Base-by-base conservation (phyloP, 2,888 invertebrate species). In the Lottia scabra region DNA sequence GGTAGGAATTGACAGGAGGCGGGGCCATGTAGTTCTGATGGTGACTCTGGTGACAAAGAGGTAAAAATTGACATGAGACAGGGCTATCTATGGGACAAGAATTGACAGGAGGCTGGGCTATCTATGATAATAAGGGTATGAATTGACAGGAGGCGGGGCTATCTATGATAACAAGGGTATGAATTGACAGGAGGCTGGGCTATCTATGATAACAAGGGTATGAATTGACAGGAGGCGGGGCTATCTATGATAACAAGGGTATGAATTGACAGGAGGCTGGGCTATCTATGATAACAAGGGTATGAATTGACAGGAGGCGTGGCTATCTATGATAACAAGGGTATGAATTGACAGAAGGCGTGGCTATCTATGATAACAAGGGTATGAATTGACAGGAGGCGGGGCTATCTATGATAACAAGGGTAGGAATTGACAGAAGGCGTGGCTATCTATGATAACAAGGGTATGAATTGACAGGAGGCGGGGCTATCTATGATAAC, bases 31-130 rank as follows among this genome's bases (percentile, higher is more conserved):
- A 5, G 38, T 38, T 38, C 38, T 30, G 30, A 30, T 30, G 80
- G 80, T 65, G 78, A 77, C 26, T 70, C 75, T 19, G 75, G 23
- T 3, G 62, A 71, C n/a, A 19, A n/a, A n/a, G n/a, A n/a, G 8
- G 3, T 38, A 38, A 38, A 6, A 38, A 4, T 30, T 38, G 38
- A 38, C 44, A 38, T 69, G 19, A 43, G 67, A 62, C 15, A 27
- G 26, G 38, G 67, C 72, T 62, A 74, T 75, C 30, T 70, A 74
- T 63, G 72, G 72, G n/a, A n/a, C n/a, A n/a, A 23, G 56, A 1
- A 0, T 1, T 15, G 38, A 65, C 30, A 69, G 30, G 30, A 30
- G 30, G 30, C 30, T 2, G 30, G 30, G 6, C 30, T n/a, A n/a
- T n/a, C n/a, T n/a, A n/a, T 30, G 30, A 5, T 30, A 10, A 38